A percentile compares a stretch with the other conserved stretches of the same genome.
Conservation (phyloP, 2,888 invertebrate species). For the Protula sp. region DNA sequence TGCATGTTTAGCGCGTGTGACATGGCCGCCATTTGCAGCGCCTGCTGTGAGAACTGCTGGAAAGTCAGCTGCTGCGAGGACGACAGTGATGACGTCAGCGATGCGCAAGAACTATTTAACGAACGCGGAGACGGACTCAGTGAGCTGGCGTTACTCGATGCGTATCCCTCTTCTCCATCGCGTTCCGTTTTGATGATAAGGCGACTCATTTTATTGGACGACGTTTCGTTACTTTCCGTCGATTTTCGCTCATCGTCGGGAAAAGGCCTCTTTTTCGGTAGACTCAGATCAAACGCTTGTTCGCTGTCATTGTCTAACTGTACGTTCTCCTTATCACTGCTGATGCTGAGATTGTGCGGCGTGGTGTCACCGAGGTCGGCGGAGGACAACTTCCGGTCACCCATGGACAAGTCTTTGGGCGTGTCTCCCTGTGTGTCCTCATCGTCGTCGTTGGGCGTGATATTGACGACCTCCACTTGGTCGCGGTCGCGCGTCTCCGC, state of each 20-base stretch:
- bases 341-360: too few relatives aligned
- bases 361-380: too few relatives aligned
- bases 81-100: background rate
- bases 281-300: background rate
- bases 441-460: slow-evolving; percentile 1
- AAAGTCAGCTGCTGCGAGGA: background rate
- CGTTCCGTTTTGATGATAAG: background rate
- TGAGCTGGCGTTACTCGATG: slow-evolving; percentile 3
- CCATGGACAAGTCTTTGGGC: background rate
- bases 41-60: slow-evolving; percentile 8
- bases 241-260: background rate
- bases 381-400: background rate
- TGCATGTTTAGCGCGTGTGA: slow-evolving; percentile 26
- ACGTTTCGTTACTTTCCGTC: background rate
- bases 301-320: background rate
- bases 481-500: slow-evolving; percentile 3
- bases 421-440: background rate
- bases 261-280: background rate
- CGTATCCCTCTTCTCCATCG: background rate
- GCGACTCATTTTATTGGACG: background rate
- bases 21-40: slow-evolving; percentile 25
- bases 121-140: slow-evolving; percentile 2
- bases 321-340: background rate
- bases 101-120: background rate
- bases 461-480: slow-evolving; percentile 26